A percentile compares a stretch with the other conserved stretches of the same genome.
Evolutionary conservation across 2,113 vertebrate species (phyloP).

Genomic region (Meleagris gallopavo): DNA sequence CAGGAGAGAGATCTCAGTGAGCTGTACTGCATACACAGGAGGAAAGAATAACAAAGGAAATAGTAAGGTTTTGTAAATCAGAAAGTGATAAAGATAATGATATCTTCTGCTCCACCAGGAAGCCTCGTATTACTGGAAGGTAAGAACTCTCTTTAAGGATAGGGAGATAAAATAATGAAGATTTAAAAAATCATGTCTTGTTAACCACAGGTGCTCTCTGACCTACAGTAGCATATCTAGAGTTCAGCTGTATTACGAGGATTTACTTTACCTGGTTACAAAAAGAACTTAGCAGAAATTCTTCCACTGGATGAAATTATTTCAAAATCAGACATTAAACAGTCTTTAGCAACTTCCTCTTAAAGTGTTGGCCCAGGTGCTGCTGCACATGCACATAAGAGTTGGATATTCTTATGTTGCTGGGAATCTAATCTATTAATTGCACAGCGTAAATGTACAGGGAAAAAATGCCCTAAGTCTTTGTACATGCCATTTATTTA

Average conservation of each 20-base stretch:
- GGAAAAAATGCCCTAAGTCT: not conserved
- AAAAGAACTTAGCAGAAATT: not conserved
- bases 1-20: not conserved
- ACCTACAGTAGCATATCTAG: not conserved
- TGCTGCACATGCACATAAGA: not conserved
- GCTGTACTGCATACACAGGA: not conserved
- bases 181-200: not conserved
- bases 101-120: not conserved
- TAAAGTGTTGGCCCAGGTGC: not conserved
- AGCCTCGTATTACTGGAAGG: not conserved
- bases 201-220: not conserved
- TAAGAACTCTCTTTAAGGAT: not conserved
- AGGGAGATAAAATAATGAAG: not conserved
- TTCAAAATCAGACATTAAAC: not conserved
- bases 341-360: not conserved
- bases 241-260: not conserved
- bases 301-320: not conserved
- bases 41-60: not conserved
- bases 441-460: not conserved
- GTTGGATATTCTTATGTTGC: not conserved
- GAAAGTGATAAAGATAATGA: not conserved
- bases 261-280: not conserved
- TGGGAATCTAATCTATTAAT: not conserved
- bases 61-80: not conserved
- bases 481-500: not conserved